phyloP scores from a whole-genome alignment of 2,888 invertebrate species.

The Dendrolimus pini region DNA sequence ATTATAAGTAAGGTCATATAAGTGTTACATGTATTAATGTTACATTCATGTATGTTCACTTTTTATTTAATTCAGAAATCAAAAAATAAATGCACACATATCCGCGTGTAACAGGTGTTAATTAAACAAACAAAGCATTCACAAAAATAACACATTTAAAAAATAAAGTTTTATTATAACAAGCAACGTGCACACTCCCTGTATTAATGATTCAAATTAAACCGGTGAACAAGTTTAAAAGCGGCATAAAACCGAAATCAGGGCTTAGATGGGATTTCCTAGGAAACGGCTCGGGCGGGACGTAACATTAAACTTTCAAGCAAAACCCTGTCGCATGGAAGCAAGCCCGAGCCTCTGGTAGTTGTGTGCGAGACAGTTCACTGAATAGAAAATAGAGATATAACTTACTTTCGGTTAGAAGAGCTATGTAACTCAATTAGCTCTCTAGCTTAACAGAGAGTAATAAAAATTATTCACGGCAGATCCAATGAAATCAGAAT shows the following conservation, averaged over 20 bases:
- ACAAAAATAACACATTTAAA: neutral
- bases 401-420: conserved; percentile 4
- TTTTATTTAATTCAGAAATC: too few species aligned
- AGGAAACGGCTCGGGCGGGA: conserved; percentile 37
- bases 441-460: too few species aligned
- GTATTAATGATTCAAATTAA: conserved; percentile 40
- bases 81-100: too few species aligned
- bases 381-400: too few species aligned
- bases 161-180: conserved; percentile 5
- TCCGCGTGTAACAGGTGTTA: too few species aligned
- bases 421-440: too few species aligned
- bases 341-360: conserved; percentile 8
- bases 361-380: too few species aligned
- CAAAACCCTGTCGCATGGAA: conserved; percentile 28
- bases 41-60: too few species aligned
- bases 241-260: conserved; percentile 53
- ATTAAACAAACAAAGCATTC: neutral
- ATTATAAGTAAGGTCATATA: too few species aligned
- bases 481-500: too few species aligned
- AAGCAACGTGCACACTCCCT: conserved; percentile 3
- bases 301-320: conserved; percentile 60
- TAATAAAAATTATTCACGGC: too few species aligned
- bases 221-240: conserved; percentile 42
- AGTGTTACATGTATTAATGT: too few species aligned
- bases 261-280: conserved; percentile 40